phyloP scores from a whole-genome alignment of 2,113 vertebrate genomes.

The Hirundichthys speculiger region DNA sequence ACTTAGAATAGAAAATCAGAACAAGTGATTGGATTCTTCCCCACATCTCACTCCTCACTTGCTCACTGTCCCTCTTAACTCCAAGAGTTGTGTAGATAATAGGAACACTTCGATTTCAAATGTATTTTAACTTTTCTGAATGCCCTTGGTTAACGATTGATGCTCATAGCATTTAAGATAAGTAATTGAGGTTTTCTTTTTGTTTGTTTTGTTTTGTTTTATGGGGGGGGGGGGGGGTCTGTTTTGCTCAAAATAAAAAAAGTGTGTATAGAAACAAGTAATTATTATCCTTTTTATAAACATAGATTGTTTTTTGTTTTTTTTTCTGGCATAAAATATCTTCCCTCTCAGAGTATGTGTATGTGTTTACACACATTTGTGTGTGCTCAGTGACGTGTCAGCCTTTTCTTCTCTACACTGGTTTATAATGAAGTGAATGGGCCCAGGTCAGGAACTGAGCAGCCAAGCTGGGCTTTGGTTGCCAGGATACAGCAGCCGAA shows the following conservation, averaged over 20 bases:
- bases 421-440: constrained; percentile 86
- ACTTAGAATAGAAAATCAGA: constrained; percentile 75
- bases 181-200: no score
- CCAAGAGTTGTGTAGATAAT: constrained; percentile 53
- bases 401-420: constrained; percentile 77
- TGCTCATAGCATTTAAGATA: constrained; percentile 13
- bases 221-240: no score
- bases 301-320: constrained; percentile 3
- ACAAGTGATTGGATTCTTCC: constrained; percentile 73
- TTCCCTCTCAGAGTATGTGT: constrained; percentile 6
- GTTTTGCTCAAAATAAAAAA: no score
- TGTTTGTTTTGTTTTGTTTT: no score
- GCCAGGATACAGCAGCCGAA: constrained; percentile 82
- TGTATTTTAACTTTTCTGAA: constrained; percentile 53
- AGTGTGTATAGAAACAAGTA: neutral
- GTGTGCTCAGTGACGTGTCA: constrained; percentile 70
- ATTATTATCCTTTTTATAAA: constrained; percentile 10
- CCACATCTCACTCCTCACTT: constrained; percentile 63
- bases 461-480: constrained; percentile 78
- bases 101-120: constrained; percentile 67
- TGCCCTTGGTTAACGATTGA: constrained; percentile 35
- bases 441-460: constrained; percentile 80
- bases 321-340: constrained; percentile 34
- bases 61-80: constrained; percentile 54
- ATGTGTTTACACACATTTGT: constrained; percentile 22